phyloP scores from a whole-genome alignment of 1,140 invertebrate genomes.

The Brachionus paranguensis region DNA sequence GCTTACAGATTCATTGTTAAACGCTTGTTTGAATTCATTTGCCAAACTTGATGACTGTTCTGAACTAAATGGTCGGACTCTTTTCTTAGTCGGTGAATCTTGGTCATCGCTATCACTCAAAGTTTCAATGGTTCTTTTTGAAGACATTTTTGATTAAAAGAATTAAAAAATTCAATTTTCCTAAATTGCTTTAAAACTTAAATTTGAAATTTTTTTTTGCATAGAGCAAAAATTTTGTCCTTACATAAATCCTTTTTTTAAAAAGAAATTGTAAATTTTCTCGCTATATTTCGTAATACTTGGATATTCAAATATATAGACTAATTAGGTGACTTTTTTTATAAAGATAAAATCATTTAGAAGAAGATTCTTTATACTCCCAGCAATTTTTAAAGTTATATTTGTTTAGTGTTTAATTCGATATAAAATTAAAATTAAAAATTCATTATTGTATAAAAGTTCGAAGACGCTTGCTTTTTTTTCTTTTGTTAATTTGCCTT shows the following conservation, averaged over 20 bases:
- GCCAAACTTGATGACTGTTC: not conserved
- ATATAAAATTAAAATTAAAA: too few species aligned
- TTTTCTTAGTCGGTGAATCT: constrained; percentile 25
- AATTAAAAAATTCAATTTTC: not conserved
- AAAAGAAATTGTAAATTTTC: too few species aligned
- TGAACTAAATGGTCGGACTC: not conserved
- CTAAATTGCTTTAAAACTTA: not conserved
- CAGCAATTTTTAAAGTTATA: too few species aligned
- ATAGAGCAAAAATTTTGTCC: not conserved
- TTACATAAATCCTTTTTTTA: too few species aligned
- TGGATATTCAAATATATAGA: too few species aligned
- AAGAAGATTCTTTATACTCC: too few species aligned
- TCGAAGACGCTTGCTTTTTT: not conserved
- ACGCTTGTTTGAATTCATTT: not conserved
- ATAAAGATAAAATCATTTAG: too few species aligned
- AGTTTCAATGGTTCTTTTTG: constrained; percentile 15
- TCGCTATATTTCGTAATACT: too few species aligned
- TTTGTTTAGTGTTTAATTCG: too few species aligned
- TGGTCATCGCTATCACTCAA: constrained; percentile 35
- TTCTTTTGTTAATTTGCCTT: not conserved
- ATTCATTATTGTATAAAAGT: not conserved
- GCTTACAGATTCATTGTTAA: not conserved
- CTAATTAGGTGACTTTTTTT: too few species aligned
- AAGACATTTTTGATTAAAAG: not conserved
- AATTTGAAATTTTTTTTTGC: not conserved